Evolutionary conservation across 2,797 vertebrate genomes (phyloP), one percentile per base, ranked within the genome.

Genomic region (Knipowitschia caucasica): DNA sequence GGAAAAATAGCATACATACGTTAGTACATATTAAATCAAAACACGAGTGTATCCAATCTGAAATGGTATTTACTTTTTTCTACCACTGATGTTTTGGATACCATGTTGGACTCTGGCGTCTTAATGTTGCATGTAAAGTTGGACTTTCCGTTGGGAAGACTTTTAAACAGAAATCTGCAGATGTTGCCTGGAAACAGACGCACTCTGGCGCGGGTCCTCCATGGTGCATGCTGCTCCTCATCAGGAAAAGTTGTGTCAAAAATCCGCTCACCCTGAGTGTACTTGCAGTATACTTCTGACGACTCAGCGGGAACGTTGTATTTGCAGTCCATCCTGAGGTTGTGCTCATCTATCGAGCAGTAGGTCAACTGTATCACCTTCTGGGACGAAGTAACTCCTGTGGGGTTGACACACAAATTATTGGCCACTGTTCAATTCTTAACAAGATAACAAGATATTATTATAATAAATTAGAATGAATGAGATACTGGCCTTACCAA

Each of bases 91-190:
- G 31, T 64, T 66, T 64, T 71, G 33, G 56, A 12, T 0, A 18
- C 73, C 0, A 21, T 54, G 15, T 1, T 14, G 1, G 40, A 61
- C 52, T 61, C 24, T 0, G 29, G 20, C 58, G 70, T 71, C 33
- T 52, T 80, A 63, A 90, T 80, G 69, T 26, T 79, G 75, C 90
- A 91, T 62, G 77, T 85, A 66, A 82, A 89, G 62, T 64, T 76
- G 54, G 80, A 65, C 43, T 73, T 75, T 57, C 80, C 79, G 0
- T 46, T 66, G 8, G 79, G 58, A 12, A 88, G 56, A 54, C 70
- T 76, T 46, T 53, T 86, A 26, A 78, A 77, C 40, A 57, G 57
- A 64, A 91, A 64, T 21, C 56, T 67, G 26, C 89, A 90, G 53
- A 21, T 53, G 53, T 84, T 77, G 26, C 67, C 61, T 0, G 61